These are phyloP conservation scores for Archocentrus centrarchus DNA, from an alignment of 2,113 vertebrate species.

Conservation along the genomic window DNA sequence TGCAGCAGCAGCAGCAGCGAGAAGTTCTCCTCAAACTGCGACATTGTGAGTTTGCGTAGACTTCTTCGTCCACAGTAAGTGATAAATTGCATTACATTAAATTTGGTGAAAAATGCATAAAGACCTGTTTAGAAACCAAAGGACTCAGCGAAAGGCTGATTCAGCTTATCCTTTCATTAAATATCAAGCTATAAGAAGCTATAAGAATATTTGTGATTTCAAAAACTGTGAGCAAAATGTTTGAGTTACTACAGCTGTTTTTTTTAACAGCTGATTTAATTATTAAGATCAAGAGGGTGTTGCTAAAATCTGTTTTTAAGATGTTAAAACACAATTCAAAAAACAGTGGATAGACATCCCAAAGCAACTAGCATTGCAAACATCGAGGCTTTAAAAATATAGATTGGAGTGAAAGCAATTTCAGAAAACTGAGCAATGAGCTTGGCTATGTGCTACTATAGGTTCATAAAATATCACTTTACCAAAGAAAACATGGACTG, in stretches of 20 bases:
- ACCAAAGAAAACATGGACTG: neutral
- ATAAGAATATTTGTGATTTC: neutral
- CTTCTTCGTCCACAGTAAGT: conserved; percentile 30
- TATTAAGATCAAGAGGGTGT: neutral
- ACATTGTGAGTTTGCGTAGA: conserved; percentile 16
- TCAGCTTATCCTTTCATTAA: neutral
- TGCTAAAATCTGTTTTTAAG: neutral
- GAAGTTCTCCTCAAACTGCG: neutral
- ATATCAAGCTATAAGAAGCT: neutral
- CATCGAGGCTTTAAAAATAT: accelerated
- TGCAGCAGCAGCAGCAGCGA: conserved; percentile 1
- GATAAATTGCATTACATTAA: conserved; percentile 14
- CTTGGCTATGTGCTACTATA: neutral
- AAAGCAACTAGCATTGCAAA: neutral
- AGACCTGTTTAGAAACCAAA: neutral
- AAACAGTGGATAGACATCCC: neutral
- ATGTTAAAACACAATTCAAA: neutral
- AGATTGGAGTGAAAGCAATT: accelerated
- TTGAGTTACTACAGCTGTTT: no score
- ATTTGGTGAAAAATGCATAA: neutral
- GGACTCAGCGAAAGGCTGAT: neutral
- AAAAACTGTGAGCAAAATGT: neutral
- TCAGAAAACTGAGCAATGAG: accelerated
- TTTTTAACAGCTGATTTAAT: neutral
- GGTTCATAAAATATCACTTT: neutral